Conservation (phyloP, 2,888 invertebrate genomes). For the Megastigmus dorsalis region DNA sequence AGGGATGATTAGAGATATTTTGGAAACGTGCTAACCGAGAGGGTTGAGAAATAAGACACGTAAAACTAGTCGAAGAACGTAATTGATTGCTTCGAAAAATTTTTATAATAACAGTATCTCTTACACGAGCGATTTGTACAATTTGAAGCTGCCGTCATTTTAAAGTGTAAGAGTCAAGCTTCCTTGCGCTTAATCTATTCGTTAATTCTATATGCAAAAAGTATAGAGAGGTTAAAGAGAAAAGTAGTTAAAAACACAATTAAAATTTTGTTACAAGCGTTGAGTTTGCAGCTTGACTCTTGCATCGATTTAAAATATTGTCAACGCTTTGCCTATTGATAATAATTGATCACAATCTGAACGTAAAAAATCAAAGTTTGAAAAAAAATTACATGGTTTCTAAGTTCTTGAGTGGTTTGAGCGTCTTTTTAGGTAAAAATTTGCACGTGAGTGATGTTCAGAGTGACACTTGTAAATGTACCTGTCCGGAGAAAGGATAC, state of each 20-base stretch:
- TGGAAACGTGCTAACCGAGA: slow-evolving; percentile 39
- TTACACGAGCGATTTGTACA: slow-evolving; percentile 37
- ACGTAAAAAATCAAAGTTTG: slow-evolving; percentile 31
- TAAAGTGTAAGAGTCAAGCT: slow-evolving; percentile 41
- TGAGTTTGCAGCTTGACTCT: slow-evolving; percentile 23
- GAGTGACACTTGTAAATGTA: slow-evolving; percentile 16
- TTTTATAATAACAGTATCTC: slow-evolving; percentile 30
- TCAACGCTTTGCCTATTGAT: slow-evolving; percentile 20
- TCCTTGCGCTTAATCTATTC: neutral
- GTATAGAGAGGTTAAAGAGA: slow-evolving; percentile 1
- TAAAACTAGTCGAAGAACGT: slow-evolving; percentile 55
- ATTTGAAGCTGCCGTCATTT: slow-evolving; percentile 36
- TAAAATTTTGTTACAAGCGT: neutral
- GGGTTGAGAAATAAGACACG: slow-evolving; percentile 31
- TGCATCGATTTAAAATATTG: slow-evolving; percentile 7
- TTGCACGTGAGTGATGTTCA: slow-evolving; percentile 29
- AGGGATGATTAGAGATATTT: slow-evolving; percentile 49
- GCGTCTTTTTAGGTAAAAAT: slow-evolving; percentile 34
- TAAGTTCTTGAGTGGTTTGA: slow-evolving; percentile 39
- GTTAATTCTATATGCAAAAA: slow-evolving; percentile 19
- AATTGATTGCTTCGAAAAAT: slow-evolving; percentile 44
- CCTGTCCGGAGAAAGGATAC: slow-evolving; percentile 57
- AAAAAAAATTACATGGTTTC: slow-evolving; percentile 36
- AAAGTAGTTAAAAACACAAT: neutral
- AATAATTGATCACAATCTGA: slow-evolving; percentile 19